Percentiles rank a stretch among this genome's conserved stretches.
These are phyloP conservation scores for Hypena proboscidalis DNA, from an alignment of 2,888 invertebrate genomes.

Conservation along the genomic window DNA sequence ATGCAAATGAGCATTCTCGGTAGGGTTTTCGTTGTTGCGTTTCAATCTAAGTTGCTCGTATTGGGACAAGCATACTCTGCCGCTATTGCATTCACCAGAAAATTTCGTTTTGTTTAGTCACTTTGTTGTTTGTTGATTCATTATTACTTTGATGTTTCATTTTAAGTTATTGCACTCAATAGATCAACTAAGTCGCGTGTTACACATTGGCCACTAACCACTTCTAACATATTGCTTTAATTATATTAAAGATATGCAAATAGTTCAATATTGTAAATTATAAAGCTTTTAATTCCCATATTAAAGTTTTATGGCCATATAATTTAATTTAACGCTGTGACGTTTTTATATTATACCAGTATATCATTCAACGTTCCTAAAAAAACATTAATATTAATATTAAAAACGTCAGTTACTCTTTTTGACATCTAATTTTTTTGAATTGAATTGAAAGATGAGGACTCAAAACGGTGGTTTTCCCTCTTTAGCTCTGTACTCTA, in stretches of 20 bases:
- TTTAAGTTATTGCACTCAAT: no score
- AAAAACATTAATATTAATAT: no score
- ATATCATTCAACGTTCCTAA: constrained; percentile 2
- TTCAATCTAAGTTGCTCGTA: not conserved
- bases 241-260: constrained; percentile 17
- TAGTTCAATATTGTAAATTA: constrained; percentile 19
- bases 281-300: constrained; percentile 6
- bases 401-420: no score
- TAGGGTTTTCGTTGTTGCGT: not conserved
- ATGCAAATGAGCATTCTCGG: constrained; percentile 12
- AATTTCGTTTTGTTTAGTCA: no score
- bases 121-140: no score
- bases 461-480: no score
- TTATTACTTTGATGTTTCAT: no score
- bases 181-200: not conserved
- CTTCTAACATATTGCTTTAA: constrained; percentile 2
- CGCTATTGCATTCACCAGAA: no score
- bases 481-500: no score
- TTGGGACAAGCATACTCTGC: not conserved
- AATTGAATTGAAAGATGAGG: not conserved
- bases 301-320: constrained; percentile 9
- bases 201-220: not conserved
- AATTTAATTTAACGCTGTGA: constrained; percentile 5
- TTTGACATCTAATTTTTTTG: no score
- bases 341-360: not conserved